A percentile compares a stretch with the other conserved stretches of the same genome.
Evolutionary conservation across 2,888 invertebrate species (phyloP).

Genomic region (Phasia obesa): DNA sequence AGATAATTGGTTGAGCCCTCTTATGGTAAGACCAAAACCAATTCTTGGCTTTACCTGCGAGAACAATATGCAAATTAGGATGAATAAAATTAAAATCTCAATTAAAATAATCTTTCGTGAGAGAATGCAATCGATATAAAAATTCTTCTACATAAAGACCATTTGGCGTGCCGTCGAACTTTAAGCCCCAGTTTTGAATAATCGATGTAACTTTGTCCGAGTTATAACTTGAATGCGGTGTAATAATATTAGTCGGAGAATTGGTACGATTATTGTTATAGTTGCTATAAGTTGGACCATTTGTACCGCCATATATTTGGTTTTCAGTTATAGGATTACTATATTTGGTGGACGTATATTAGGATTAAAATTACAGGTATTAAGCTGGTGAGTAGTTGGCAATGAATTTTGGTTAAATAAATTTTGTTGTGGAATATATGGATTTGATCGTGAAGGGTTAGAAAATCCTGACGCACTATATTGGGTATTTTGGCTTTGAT

Average conservation of each 20-base stretch:
- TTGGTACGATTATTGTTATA: too few relatives aligned
- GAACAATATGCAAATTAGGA: constrained; percentile 43
- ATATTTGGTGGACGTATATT: too few relatives aligned
- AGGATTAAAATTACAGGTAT: too few relatives aligned
- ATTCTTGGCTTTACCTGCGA: constrained; percentile 49
- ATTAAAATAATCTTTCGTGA: constrained; percentile 53
- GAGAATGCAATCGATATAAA: constrained; percentile 38
- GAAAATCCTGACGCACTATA: too few relatives aligned
- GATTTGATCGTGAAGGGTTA: too few relatives aligned
- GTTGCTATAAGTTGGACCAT: too few relatives aligned
- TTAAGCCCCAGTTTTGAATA: constrained; percentile 58
- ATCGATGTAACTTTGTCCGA: constrained; percentile 25
- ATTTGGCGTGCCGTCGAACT: constrained; percentile 53
- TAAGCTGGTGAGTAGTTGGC: too few relatives aligned
- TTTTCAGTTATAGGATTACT: background rate
- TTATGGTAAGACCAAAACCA: constrained; percentile 49
- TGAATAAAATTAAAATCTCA: constrained; percentile 48
- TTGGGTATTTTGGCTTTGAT: too few relatives aligned
- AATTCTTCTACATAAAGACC: constrained; percentile 60
- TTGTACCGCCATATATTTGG: background rate
- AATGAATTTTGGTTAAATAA: too few relatives aligned
- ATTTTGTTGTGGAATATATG: too few relatives aligned
- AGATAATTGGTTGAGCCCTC: constrained; percentile 4
- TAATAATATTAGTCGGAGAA: too few relatives aligned
- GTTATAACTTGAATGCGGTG: constrained; percentile 1